These are phyloP conservation scores for Mycetomoellerius zeteki DNA, from an alignment of 1,140 invertebrate species.

Conservation along the genomic window DNA sequence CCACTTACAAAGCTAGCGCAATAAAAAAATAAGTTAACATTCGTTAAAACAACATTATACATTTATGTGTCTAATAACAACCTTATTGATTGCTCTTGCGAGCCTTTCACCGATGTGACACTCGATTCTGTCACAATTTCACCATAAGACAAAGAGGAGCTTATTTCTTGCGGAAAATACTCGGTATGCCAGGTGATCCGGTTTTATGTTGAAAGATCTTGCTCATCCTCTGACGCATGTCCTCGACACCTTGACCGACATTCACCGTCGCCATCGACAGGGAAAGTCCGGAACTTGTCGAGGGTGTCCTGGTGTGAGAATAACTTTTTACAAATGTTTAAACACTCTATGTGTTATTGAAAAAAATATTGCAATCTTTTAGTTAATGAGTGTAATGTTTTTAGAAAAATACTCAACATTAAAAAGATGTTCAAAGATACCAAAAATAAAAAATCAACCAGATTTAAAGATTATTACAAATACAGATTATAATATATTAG, in stretches of 20 bases:
- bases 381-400: background rate
- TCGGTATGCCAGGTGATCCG: slow-evolving; percentile 83
- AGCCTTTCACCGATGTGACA: background rate
- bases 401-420: background rate
- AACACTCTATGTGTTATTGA: background rate
- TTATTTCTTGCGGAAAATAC: slow-evolving; percentile 87
- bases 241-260: slow-evolving; percentile 89
- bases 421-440: background rate
- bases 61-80: slow-evolving; percentile 54
- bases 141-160: slow-evolving; percentile 27
- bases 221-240: slow-evolving; percentile 88
- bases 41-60: slow-evolving; percentile 42
- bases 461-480: background rate
- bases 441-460: background rate
- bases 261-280: slow-evolving; percentile 85
- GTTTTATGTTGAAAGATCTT: slow-evolving; percentile 89
- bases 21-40: slow-evolving; percentile 66
- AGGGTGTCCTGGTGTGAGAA: slow-evolving; percentile 78
- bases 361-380: too few relatives aligned
- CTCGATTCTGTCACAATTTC: background rate
- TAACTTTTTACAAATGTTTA: background rate
- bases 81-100: slow-evolving; percentile 37
- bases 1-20: slow-evolving; percentile 39
- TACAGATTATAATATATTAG: background rate
- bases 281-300: slow-evolving; percentile 81